Evolutionary conservation across 2,113 vertebrate species (phyloP), one percentile per base, ranked within the genome.

Genomic region (Zosterops japonicus): DNA sequence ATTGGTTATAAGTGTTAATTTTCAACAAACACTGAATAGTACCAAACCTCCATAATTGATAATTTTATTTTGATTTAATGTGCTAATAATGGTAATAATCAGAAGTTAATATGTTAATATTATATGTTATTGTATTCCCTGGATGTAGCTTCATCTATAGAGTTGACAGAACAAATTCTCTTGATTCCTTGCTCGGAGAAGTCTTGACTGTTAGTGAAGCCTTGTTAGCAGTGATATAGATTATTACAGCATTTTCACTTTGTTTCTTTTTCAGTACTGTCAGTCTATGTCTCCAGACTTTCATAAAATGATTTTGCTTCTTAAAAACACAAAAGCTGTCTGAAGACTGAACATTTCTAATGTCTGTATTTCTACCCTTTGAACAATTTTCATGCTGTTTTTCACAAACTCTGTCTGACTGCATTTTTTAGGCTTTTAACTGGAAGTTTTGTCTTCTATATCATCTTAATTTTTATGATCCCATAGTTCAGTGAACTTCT

Each of bases 401-500:
- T 94, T 94, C 50, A 81, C 89, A 87, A 94, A 65, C 60, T 60
- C 39, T 42, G 6, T 92, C 72, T 87, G 72, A 83, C 75, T 52
- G 21, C 42, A 74, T 83, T 83, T 94, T 93, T 90, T 53, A 74
- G 42, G 42, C 76, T 89, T 94, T 88, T 86, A 55, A 57, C 50
- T 81, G 44, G 18, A 89, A 86, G 39, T 77, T 94, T 95, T 94
- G 39, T 59, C 76, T 68, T 93, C 52, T 89, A 1, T 75, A 83
- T 90, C 24, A 52, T 60, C 64, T 44, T 90, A 93, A 70, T 78
- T 56, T 61, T 91, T 93, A n/a, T 90, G 85, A 88, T 80, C 74
- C 83, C 79, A 78, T 35, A 93, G 88, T 87, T 95, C 92, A 93
- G 72, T 89, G 93, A 93, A 88, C 76, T 92, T 78, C 50, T 64